A percentile compares a stretch with the other conserved stretches of the same genome.
Evolutionary conservation across 1,140 invertebrate species (phyloP).

Genomic region (Lordiphosa clarofinis): DNA sequence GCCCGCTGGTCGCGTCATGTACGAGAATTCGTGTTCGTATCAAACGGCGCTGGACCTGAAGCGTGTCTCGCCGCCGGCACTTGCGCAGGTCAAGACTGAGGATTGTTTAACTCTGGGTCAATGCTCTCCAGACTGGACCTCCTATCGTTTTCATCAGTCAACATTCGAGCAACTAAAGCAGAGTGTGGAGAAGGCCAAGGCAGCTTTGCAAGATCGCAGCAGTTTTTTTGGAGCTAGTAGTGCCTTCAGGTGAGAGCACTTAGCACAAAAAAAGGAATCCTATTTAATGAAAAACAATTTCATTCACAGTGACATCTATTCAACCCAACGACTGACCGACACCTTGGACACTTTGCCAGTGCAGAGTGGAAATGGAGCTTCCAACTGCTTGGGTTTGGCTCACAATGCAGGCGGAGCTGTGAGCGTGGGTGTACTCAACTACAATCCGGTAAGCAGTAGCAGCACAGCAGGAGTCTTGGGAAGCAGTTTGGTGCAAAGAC

Average conservation of each 20-base stretch:
- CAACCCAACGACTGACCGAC: conserved; percentile 71
- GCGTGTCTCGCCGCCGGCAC: conserved; percentile 82
- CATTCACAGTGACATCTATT: conserved; percentile 70
- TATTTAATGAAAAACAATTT: not conserved
- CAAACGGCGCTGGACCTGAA: conserved; percentile 91
- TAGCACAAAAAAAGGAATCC: not conserved
- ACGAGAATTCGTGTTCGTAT: conserved; percentile 94
- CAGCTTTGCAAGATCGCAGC: conserved; percentile 85
- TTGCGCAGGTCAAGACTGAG: conserved; percentile 82
- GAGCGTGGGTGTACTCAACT: conserved; percentile 61
- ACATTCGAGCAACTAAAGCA: conserved; percentile 94
- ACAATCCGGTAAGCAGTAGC: conserved; percentile 71
- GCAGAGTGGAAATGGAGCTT: conserved; percentile 56
- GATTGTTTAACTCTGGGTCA: conserved; percentile 81
- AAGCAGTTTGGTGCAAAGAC: conserved; percentile 51
- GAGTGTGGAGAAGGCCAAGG: conserved; percentile 93
- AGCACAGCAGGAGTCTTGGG: conserved; percentile 51
- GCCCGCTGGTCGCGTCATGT: conserved; percentile 82
- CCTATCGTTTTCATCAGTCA: conserved; percentile 87
- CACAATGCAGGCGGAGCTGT: conserved; percentile 54
- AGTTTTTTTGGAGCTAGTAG: conserved; percentile 76
- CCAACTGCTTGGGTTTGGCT: conserved; percentile 64
- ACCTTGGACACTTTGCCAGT: conserved; percentile 71
- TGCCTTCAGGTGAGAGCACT: conserved; percentile 67
- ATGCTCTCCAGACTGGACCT: conserved; percentile 84